phyloP scores from a whole-genome alignment of 2,113 vertebrate species.

The Jaculus jaculus region DNA sequence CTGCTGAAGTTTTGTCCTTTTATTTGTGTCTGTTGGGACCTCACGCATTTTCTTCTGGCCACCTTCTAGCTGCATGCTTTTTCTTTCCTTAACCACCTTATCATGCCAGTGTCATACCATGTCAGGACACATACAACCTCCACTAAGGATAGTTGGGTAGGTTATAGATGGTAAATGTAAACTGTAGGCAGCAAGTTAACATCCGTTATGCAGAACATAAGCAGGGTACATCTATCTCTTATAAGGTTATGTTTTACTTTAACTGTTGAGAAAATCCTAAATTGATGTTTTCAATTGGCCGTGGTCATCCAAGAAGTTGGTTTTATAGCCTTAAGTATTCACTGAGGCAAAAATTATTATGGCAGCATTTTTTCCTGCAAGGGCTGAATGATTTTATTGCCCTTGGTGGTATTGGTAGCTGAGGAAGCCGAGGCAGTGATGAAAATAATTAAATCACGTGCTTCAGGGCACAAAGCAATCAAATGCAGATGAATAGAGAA shows the following conservation, averaged over 20 bases:
- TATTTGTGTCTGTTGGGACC: neutral
- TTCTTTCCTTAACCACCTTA: neutral
- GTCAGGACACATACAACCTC: neutral
- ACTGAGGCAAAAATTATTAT: conserved; percentile 76
- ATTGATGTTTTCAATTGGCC: conserved; percentile 63
- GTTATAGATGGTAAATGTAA: neutral
- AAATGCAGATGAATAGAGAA: conserved; percentile 82
- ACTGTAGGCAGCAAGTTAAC: neutral
- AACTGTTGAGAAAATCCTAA: conserved; percentile 58
- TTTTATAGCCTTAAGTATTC: conserved; percentile 74
- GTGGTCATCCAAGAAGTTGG: conserved; percentile 62
- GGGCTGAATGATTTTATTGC: conserved; percentile 87
- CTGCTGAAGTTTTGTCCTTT: neutral
- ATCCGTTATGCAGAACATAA: conserved; percentile 1
- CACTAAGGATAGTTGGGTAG: neutral
- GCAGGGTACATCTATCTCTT: neutral
- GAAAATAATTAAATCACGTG: conserved; percentile 89
- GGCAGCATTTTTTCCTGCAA: conserved; percentile 74
- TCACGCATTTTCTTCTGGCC: neutral
- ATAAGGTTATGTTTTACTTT: conserved; percentile 29
- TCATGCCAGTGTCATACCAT: neutral
- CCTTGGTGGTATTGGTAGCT: conserved; percentile 85
- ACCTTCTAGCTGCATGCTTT: rapidly evolving
- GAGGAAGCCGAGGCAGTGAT: conserved; percentile 87
- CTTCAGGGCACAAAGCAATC: conserved; percentile 87